phyloP scores from a whole-genome alignment of 2,797 vertebrate genomes.

The Scolopax bukidnonensis region DNA sequence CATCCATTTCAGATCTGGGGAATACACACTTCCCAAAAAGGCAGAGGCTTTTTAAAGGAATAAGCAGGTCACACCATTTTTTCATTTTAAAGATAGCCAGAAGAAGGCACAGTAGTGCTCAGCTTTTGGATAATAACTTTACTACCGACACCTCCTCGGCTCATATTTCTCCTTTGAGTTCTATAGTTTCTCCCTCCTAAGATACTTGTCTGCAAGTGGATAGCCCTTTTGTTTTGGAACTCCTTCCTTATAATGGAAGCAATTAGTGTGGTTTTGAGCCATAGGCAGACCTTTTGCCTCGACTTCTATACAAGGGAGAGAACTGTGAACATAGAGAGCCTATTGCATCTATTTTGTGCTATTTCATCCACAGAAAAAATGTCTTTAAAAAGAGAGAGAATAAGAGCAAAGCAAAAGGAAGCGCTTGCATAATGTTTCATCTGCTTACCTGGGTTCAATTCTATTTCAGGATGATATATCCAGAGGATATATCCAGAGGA shows the following conservation, averaged over 20 bases:
- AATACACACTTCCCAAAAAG: background rate
- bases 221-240: background rate
- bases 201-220: background rate
- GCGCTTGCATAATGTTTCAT: background rate
- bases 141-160: background rate
- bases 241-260: background rate
- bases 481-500: background rate
- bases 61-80: background rate
- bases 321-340: background rate
- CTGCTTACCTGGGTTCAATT: background rate
- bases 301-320: fast-evolving
- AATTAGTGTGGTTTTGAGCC: background rate
- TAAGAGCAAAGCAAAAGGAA: background rate
- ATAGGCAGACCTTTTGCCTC: background rate
- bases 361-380: background rate
- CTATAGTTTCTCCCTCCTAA: background rate
- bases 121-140: background rate
- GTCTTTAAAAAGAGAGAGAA: background rate
- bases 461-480: background rate
- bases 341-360: background rate
- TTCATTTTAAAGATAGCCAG: background rate
- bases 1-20: background rate
- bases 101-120: background rate
- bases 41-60: background rate
- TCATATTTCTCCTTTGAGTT: background rate